Conservation (phyloP, 2,797 vertebrate species). For the Clarias laeviceps region DNA sequence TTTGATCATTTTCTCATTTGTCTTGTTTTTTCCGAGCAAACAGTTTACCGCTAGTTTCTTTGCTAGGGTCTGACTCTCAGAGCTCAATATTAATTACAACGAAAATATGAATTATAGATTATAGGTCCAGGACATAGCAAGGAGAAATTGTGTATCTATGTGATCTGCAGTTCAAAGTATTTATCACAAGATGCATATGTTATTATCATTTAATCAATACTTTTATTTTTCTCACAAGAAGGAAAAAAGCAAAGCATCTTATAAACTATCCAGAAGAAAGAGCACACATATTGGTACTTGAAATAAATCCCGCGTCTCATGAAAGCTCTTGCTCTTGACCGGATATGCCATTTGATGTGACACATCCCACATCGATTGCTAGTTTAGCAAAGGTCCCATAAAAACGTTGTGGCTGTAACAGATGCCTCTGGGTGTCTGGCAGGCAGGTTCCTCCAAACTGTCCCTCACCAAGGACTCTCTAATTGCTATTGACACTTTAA, state of each 20-base stretch:
- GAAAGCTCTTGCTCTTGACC: constrained; percentile 8
- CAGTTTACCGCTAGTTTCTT: neutral
- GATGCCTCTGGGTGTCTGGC: constrained; percentile 55
- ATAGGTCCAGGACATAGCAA: neutral
- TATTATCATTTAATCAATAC: constrained; percentile 16
- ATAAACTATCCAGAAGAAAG: neutral
- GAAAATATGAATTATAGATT: neutral
- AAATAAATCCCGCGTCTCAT: constrained; percentile 2
- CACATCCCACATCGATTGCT: constrained; percentile 44
- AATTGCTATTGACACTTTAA: constrained; percentile 61
- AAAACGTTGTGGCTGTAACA: constrained; percentile 40
- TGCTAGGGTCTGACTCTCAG: neutral
- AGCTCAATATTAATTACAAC: neutral
- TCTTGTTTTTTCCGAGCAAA: neutral
- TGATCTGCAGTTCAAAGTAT: neutral
- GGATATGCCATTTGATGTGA: constrained; percentile 24
- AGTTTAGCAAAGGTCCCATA: constrained; percentile 42
- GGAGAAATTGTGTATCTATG: neutral
- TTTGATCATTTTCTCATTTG: neutral
- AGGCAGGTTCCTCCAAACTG: constrained; percentile 45
- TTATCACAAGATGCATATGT: neutral
- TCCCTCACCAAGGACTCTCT: constrained; percentile 40
- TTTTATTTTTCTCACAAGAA: neutral
- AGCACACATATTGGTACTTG: neutral
- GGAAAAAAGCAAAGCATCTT: neutral